Percentiles rank a stretch among this genome's conserved stretches.
phyloP scores from a whole-genome alignment of 1,140 invertebrate species.

The Lepidurus apus region DNA sequence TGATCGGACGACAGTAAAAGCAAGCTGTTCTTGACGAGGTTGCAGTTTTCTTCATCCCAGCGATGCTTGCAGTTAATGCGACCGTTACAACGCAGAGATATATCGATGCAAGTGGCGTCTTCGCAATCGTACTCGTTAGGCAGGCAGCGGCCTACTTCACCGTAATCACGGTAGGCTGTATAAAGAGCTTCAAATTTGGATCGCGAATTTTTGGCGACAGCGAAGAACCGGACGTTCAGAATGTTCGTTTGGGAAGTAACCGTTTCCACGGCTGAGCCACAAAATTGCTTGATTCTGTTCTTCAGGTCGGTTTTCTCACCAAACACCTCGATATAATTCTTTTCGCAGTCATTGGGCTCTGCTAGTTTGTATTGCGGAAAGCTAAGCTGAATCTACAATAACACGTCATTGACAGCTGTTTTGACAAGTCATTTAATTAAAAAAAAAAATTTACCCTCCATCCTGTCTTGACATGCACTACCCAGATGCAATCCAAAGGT shows the following conservation, averaged over 20 bases:
- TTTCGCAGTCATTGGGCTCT: constrained; percentile 74
- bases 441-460: too few relatives aligned
- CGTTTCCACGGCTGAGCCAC: constrained; percentile 69
- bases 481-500: constrained; percentile 74
- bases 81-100: constrained; percentile 63
- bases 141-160: constrained; percentile 41
- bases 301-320: constrained; percentile 57
- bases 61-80: constrained; percentile 72
- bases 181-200: constrained; percentile 64
- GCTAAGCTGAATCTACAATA: constrained; percentile 60
- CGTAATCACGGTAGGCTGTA: constrained; percentile 61
- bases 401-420: neutral
- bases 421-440: neutral
- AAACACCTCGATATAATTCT: constrained; percentile 74
- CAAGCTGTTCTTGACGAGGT: constrained; percentile 39
- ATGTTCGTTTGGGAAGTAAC: constrained; percentile 56
- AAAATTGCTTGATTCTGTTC: constrained; percentile 61
- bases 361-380: constrained; percentile 62
- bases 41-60: constrained; percentile 68
- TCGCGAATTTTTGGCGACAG: constrained; percentile 56
- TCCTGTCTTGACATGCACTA: constrained; percentile 58
- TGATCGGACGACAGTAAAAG: constrained; percentile 52
- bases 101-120: constrained; percentile 73
- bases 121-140: constrained; percentile 72
- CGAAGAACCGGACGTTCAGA: constrained; percentile 64